A percentile compares a stretch with the other conserved stretches of the same genome.
Evolutionary conservation across 2,797 vertebrate genomes (phyloP).

Genomic region (Agapornis canus): DNA sequence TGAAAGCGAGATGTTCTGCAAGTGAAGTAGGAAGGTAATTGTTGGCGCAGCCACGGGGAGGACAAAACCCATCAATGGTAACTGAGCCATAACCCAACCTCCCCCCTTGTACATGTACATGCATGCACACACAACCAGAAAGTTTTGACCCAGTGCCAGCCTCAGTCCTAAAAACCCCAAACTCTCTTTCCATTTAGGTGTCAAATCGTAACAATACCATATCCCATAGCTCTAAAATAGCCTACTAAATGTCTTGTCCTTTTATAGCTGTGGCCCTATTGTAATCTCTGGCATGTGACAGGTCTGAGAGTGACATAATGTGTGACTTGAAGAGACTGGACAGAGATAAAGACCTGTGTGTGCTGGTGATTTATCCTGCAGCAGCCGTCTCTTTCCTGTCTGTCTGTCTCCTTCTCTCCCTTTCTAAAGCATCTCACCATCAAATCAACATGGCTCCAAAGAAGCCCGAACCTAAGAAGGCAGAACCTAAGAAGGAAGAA

Average conservation of each 20-base stretch:
- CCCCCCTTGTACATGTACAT: rapidly evolving
- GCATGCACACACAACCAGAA: not conserved
- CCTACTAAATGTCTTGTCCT: conserved; percentile 82
- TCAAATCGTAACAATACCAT: conserved; percentile 71
- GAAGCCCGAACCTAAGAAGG: conserved; percentile 88
- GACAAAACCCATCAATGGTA: not conserved
- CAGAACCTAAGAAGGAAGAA: conserved; percentile 91
- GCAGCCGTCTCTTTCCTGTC: not conserved
- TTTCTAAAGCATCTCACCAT: not conserved
- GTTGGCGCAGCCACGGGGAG: not conserved
- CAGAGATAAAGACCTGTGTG: conserved; percentile 54
- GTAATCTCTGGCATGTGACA: conserved; percentile 72
- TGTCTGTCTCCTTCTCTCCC: not conserved
- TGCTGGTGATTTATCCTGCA: rapidly evolving
- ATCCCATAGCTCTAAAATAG: conserved; percentile 89
- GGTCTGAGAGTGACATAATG: conserved; percentile 66
- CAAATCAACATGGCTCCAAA: conserved; percentile 87
- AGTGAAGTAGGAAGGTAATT: not conserved
- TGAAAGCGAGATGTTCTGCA: not conserved
- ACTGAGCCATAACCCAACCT: not conserved
- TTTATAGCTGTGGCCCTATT: conserved; percentile 87
- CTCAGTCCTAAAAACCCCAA: not conserved
- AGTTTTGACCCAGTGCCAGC: not conserved
- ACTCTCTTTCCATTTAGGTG: conserved; percentile 44
- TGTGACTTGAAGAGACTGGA: not conserved